These are phyloP conservation scores for Hypomesus transpacificus DNA, from an alignment of 2,113 vertebrate genomes.

Conservation along the genomic window DNA sequence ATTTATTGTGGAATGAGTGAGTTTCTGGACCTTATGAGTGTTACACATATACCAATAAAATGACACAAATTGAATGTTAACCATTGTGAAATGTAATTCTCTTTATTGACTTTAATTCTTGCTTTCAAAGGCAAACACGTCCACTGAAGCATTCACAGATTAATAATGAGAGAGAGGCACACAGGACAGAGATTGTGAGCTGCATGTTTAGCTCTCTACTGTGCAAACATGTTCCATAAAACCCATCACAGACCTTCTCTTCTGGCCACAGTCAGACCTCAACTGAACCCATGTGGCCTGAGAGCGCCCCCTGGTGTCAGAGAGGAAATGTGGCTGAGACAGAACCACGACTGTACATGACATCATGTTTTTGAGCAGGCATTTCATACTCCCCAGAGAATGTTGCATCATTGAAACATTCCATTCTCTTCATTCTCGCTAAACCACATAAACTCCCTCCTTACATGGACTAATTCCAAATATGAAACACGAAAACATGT, in stretches of 20 bases:
- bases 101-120: not conserved
- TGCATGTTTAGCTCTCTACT: no score
- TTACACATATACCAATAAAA: conserved; percentile 55
- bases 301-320: conserved; percentile 11
- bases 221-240: no score
- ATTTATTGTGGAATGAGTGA: conserved; percentile 40
- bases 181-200: no score
- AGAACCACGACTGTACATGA: not conserved
- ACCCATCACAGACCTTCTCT: no score
- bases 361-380: not conserved
- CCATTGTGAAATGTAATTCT: not conserved
- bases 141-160: no score
- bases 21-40: conserved; percentile 41
- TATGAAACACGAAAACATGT: no score
- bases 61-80: conserved; percentile 12
- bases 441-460: no score
- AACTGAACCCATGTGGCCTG: not conserved
- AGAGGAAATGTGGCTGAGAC: not conserved
- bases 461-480: no score
- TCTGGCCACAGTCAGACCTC: not conserved
- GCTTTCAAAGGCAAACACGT: no score
- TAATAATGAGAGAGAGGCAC: no score
- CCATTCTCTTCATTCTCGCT: no score
- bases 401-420: conserved; percentile 4
- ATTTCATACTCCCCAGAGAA: conserved; percentile 2